Base-by-base conservation (phyloP, 2,113 vertebrate genomes). In the Muscicapa adusta region DNA sequence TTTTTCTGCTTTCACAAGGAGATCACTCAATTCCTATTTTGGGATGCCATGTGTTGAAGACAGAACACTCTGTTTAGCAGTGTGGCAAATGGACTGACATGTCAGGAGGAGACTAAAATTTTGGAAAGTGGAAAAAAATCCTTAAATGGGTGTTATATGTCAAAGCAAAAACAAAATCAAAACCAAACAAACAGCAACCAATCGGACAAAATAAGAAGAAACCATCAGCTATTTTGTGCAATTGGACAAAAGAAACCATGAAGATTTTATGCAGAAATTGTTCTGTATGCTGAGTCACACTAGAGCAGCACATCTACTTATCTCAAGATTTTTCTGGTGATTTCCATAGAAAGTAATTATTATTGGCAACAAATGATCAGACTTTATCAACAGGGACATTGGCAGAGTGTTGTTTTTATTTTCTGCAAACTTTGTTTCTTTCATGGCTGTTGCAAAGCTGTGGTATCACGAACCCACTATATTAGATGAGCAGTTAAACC, bases 201-300 rank as follows among this genome's bases (percentile, higher is more conserved):
- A 71, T 3, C 0, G 2, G 33, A 53, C 8, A 53, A 47, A 50
- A 54, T 54, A 9, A 4, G 4, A 4, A 26, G 16, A 20, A 6
- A 19, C 2, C 12, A 84, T 53, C 13, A 54, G 2, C 1, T 84
- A 17, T 85, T 77, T 84, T 81, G 26, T 65, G 15, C 24, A 60
- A 14, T 50, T 81, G 34, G 33, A 66, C 18, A 48, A 53, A 83
- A 76, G 18, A 62, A 33, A 33, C 6, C 5, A 7, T 40, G 18
- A 80, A 76, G 10, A 7, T 56, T 31, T 80, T 29, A 43, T 42
- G 22, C 25, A 77, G 15, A 91, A 74, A 42, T 70, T 45, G 15
- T 40, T 83, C n/a, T 70, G 17, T 50, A 36, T 31, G 22, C 6
- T 58, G 34, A 7, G 4, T 80, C 63, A 68, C 23, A 45, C 3